Evolutionary conservation across 2,113 vertebrate species (phyloP).

Genomic region (Athene cunicularia): DNA sequence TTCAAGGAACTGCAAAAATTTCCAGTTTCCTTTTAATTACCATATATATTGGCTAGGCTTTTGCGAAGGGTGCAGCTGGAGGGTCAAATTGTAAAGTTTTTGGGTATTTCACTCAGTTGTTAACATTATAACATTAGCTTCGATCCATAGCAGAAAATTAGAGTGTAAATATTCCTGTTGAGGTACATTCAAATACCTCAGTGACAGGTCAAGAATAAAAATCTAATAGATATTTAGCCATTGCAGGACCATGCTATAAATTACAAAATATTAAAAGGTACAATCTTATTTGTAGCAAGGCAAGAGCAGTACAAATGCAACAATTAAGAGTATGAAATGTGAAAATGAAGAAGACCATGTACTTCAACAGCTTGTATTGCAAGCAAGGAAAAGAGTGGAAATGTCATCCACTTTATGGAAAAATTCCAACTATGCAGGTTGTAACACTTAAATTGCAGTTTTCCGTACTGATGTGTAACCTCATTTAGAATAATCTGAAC

Average conservation of each 20-base stretch:
- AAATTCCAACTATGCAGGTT: not conserved
- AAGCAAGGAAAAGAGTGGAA: not conserved
- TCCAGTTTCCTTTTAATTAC: slow-evolving; percentile 31
- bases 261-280: not conserved
- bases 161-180: not conserved
- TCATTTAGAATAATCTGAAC: not conserved
- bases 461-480: not conserved
- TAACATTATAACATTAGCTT: not conserved
- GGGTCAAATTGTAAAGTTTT: not conserved
- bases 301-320: not conserved
- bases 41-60: slow-evolving; percentile 3
- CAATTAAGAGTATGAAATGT: not conserved
- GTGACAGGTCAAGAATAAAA: slow-evolving; percentile 3
- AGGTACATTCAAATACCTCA: not conserved
- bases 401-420: not conserved
- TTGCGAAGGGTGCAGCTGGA: not conserved
- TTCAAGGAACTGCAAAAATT: not conserved
- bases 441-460: not conserved
- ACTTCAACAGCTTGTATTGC: not conserved
- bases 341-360: not conserved
- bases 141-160: not conserved
- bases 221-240: not conserved
- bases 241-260: not conserved
- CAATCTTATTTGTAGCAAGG: not conserved
- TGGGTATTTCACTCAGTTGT: not conserved